Evolutionary conservation across 2,113 vertebrate species (phyloP), one percentile per base, ranked within the genome.

Genomic region (Canis aureus): DNA sequence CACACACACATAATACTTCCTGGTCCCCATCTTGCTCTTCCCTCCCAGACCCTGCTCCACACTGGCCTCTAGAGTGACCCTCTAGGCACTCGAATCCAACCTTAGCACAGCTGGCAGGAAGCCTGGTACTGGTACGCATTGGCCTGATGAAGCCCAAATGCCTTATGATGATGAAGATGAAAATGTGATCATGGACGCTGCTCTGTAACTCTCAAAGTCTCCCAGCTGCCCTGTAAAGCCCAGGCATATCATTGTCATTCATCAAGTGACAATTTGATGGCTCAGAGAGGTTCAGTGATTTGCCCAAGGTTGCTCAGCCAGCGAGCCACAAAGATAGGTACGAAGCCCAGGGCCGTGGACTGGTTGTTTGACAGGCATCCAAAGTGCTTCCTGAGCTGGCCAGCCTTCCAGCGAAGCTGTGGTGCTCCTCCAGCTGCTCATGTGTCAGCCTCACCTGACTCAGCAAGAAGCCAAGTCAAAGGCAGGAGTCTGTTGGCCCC

Each of bases 301-400:
- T 16, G 9, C 27, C 67, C 60, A 87, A 55, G 51, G 67, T 57
- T 12, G n/a, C 71, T 43, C 11, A 1, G 76, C 25, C 53, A 49
- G 11, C 0, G 1, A 43, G 35, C 8, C 2, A 3, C n/a, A 90
- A 90, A 83, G 64, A 85, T 17, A 64, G 55, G 29, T 3, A 6
- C 38, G 67, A 85, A 15, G 55, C 23, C 29, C 57, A 10, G 32
- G 38, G 6, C 69, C 11, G 0, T 69, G 89, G 76, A 19, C 16
- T 17, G 22, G 3, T 17, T 2, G 5, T 9, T 29, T 57, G 25
- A 59, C 0, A 0, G 22, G 55, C n/a, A 11, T 51, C 27, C 49
- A 6, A 22, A 53, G 32, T 29, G 22, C 15, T 66, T 13, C 20
- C 49, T 16, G 38, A 38, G 62, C 5, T 2, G 66, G 53, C 57